A percentile compares a stretch with the other conserved stretches of the same genome.
Conservation (phyloP, 2,113 vertebrate species). For the Triplophysa siluroides region DNA sequence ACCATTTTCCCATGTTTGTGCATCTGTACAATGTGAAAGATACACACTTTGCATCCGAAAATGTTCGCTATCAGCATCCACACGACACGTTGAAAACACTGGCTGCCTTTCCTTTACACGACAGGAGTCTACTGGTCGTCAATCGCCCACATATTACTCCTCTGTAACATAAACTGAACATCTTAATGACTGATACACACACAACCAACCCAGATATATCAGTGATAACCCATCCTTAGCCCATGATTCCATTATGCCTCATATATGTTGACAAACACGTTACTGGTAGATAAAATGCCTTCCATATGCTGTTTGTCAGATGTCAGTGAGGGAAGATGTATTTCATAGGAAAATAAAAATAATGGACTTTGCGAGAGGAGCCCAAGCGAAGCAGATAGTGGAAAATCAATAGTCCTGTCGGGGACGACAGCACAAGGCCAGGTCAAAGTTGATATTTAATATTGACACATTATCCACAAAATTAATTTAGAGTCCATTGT, state of each 20-base stretch:
- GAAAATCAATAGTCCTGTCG: constrained; percentile 78
- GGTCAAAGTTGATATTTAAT: constrained; percentile 81
- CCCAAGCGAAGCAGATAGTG: constrained; percentile 67
- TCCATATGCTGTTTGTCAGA: constrained; percentile 88
- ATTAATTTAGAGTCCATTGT: constrained; percentile 78
- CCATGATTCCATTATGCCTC: constrained; percentile 79
- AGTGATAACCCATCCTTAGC: constrained; percentile 72
- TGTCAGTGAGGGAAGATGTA: constrained; percentile 80
- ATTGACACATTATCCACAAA: constrained; percentile 81
- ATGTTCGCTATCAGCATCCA: constrained; percentile 70
- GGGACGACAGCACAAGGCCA: constrained; percentile 63
- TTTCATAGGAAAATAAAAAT: constrained; percentile 88
- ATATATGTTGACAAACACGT: constrained; percentile 83
- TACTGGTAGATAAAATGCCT: constrained; percentile 84
- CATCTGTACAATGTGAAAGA: background rate
- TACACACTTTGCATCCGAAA: constrained; percentile 58
- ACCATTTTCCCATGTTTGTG: too few relatives aligned
- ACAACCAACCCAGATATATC: constrained; percentile 65
- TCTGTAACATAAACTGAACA: background rate
- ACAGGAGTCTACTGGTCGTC: constrained; percentile 45
- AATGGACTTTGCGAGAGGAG: constrained; percentile 80
- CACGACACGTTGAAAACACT: constrained; percentile 52
- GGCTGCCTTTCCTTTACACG: constrained; percentile 69
- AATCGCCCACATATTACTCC: constrained; percentile 55
- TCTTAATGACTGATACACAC: constrained; percentile 63